Base-by-base conservation (phyloP, 2,888 invertebrate species). In the Ennomos fuscantarius region DNA sequence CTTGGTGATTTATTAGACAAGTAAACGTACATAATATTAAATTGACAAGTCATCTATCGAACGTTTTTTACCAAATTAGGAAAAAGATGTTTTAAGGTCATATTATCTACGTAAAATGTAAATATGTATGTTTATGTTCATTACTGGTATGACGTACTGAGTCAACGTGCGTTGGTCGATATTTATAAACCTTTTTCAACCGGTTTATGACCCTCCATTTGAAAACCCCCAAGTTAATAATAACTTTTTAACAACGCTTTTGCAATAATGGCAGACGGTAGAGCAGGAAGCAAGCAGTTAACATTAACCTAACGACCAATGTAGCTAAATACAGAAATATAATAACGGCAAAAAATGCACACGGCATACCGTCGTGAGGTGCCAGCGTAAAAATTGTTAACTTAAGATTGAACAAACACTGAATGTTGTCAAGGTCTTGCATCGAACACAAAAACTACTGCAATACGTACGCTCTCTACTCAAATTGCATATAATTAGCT, bases 351-450 rank as follows among this genome's bases (percentile, higher is more conserved):
- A 58, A 59, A 58, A 59, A 47, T 10, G 49, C n/a, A 45, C 52
- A 49, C 53, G 49, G 36, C 39, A 41, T 44, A 32, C n/a, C 34
- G 6, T 40, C 52, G 52, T 57, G 52, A 47, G 47, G 57, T 52
- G 39, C 57, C 39, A 32, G 51, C 39, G 10, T 39, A 12, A 51
- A 51, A 52, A 42, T 43, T 48, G 52, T 57, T 57, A 52, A 43
- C 47, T 48, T 52, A 49, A 58, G 40, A 48, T 58, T 53, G 34
- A 48, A 59, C 58, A 45, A 59, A 53, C 48, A 59, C 52, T 42
- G 35, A 57, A 49, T 13, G 44, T 15, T 44, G 41, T 54, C 58
- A 59, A 59, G 58, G 58, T 54, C 53, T 54, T 11, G 9, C 37
- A 33, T 33, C 13, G 32, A 43, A 40, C 34, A 48, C 42, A 58